Conservation (phyloP, 2,113 vertebrate species). For the Oriolus oriolus region DNA sequence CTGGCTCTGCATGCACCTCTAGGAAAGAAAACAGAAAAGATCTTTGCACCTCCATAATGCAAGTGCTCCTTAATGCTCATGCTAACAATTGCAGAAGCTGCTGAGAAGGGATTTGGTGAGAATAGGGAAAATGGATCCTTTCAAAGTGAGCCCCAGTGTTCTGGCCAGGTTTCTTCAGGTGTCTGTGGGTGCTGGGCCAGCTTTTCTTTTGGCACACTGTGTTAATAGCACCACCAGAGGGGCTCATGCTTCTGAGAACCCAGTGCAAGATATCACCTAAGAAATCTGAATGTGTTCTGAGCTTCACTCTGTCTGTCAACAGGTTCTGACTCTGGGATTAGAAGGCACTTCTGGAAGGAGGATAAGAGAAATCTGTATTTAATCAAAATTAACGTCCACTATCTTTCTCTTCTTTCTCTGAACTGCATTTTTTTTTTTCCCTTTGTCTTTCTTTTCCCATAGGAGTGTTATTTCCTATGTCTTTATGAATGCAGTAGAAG, state of each 20-base stretch:
- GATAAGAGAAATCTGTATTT: not conserved
- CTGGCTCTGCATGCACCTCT: not conserved
- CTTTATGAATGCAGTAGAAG: not conserved
- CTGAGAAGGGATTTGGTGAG: not conserved
- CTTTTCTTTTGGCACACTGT: not conserved
- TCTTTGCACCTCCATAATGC: not conserved
- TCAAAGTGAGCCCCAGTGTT: not conserved
- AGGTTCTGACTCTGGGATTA: not conserved
- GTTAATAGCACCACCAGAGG: not conserved
- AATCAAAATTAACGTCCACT: not conserved
- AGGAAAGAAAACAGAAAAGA: not conserved
- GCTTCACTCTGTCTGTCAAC: not conserved
- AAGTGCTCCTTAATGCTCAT: not conserved
- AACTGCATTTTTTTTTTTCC: not conserved
- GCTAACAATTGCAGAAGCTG: not conserved
- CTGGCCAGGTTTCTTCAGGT: not conserved
- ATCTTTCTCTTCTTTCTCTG: not conserved
- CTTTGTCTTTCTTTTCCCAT: not conserved
- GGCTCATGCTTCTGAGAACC: not conserved
- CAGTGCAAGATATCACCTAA: fast-evolving
- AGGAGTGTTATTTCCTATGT: not conserved
- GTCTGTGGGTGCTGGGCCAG: not conserved
- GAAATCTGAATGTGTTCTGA: not conserved
- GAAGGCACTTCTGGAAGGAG: not conserved
- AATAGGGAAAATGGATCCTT: not conserved